Conservation (phyloP, 2,888 invertebrate genomes). For the Atherix ibis region DNA sequence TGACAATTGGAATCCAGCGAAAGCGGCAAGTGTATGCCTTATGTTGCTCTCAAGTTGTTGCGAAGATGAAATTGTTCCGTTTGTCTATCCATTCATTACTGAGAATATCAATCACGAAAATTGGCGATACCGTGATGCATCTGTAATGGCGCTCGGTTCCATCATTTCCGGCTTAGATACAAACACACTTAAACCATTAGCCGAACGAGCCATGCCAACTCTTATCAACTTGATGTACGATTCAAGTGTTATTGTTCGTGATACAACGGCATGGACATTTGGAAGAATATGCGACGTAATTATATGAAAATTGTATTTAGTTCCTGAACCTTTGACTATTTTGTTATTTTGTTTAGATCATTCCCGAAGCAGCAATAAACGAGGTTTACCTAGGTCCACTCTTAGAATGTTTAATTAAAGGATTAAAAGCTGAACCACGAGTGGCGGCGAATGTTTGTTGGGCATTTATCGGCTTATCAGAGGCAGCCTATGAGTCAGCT, state of each 20-base stretch:
- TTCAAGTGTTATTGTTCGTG: slow-evolving; percentile 80
- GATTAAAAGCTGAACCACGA: slow-evolving; percentile 82
- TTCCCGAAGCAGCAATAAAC: slow-evolving; percentile 87
- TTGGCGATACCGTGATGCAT: slow-evolving; percentile 90
- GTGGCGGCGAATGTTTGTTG: slow-evolving; percentile 99
- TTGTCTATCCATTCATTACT: slow-evolving; percentile 91
- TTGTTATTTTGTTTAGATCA: slow-evolving; percentile 33
- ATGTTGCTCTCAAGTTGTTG: slow-evolving; percentile 96
- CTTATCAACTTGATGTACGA: slow-evolving; percentile 92
- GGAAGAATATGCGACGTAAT: slow-evolving; percentile 86
- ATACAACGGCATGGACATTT: slow-evolving; percentile 97
- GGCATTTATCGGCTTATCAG: slow-evolving; percentile 94
- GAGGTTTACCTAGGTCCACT: slow-evolving; percentile 67
- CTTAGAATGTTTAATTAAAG: slow-evolving; percentile 65
- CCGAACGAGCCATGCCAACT: slow-evolving; percentile 93
- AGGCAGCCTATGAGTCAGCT: slow-evolving; percentile 89
- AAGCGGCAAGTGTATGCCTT: slow-evolving; percentile 96
- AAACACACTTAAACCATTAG: slow-evolving; percentile 74
- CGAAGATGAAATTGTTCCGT: slow-evolving; percentile 91
- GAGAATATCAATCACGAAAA: slow-evolving; percentile 84
- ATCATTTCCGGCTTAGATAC: slow-evolving; percentile 85
- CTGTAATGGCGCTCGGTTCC: slow-evolving; percentile 95
- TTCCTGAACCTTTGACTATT: not conserved
- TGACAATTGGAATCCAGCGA: slow-evolving; percentile 98
- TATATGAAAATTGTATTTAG: slow-evolving; percentile 3